Percentiles rank a stretch among this genome's conserved stretches.
Evolutionary conservation across 2,888 invertebrate species (phyloP).

Genomic region (Thelaira solivaga): DNA sequence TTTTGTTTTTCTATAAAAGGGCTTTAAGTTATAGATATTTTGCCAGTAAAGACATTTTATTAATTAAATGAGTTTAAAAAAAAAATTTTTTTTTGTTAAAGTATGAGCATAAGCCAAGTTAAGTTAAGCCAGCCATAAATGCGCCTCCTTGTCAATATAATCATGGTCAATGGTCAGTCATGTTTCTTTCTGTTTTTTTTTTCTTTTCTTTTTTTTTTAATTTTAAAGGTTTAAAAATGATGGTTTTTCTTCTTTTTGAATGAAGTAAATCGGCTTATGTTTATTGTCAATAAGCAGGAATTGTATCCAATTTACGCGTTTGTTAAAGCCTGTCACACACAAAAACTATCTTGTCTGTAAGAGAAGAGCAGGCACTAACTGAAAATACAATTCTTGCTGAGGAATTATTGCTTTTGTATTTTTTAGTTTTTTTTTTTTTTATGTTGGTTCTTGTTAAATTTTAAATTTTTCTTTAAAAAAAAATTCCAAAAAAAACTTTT

Average conservation of each 20-base stretch:
- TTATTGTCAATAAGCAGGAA: constrained; percentile 60
- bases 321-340: constrained; percentile 57
- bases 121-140: constrained; percentile 23
- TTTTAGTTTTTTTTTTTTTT: background rate
- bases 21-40: constrained; percentile 12
- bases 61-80: constrained; percentile 55
- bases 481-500: constrained; percentile 33
- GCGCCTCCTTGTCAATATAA: constrained; percentile 44
- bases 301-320: constrained; percentile 62
- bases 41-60: constrained; percentile 46
- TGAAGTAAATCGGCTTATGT: constrained; percentile 58
- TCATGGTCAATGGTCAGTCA: constrained; percentile 22
- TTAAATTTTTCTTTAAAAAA: constrained; percentile 51
- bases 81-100: constrained; percentile 21
- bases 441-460: constrained; percentile 46
- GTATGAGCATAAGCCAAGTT: constrained; percentile 11
- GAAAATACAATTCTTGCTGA: background rate
- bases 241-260: background rate
- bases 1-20: constrained; percentile 12
- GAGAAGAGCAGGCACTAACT: background rate
- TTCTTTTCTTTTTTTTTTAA: background rate
- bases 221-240: constrained; percentile 21
- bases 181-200: background rate
- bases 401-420: background rate
- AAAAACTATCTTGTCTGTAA: constrained; percentile 37